Evolutionary conservation across 2,888 invertebrate genomes (phyloP).

Genomic region (Pyrrhosoma nymphula): DNA sequence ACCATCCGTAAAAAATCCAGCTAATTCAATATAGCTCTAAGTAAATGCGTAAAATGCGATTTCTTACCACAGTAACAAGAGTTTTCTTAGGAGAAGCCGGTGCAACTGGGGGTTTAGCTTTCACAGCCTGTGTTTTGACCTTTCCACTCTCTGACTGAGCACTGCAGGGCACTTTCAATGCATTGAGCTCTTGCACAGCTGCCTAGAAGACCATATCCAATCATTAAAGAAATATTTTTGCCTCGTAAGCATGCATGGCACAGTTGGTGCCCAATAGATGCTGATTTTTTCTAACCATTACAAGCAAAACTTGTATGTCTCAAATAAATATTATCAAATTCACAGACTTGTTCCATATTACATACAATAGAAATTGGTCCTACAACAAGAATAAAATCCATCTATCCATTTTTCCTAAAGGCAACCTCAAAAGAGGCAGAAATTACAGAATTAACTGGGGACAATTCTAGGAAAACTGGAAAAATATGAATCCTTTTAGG

Average conservation of each 20-base stretch:
- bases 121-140: not conserved
- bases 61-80: not conserved
- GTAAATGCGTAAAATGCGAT: not conserved
- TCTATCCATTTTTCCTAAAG: too few relatives aligned
- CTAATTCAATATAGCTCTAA: too few relatives aligned
- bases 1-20: too few relatives aligned
- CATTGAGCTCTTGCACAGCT: slow-evolving; percentile 64
- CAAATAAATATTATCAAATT: too few relatives aligned
- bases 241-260: not conserved
- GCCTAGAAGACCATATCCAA: slow-evolving; percentile 43
- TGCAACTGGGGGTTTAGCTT: not conserved
- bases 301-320: not conserved
- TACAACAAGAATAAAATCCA: too few relatives aligned
- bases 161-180: not conserved
- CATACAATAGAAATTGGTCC: too few relatives aligned
- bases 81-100: not conserved
- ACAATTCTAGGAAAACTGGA: too few relatives aligned
- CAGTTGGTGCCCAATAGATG: not conserved
- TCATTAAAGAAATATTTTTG: slow-evolving; percentile 34
- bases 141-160: not conserved
- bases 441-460: too few relatives aligned
- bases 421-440: too few relatives aligned
- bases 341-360: too few relatives aligned
- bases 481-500: too few relatives aligned
- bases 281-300: not conserved